phyloP scores from a whole-genome alignment of 1,140 invertebrate genomes.

The Tyrophagus putrescentiae region DNA sequence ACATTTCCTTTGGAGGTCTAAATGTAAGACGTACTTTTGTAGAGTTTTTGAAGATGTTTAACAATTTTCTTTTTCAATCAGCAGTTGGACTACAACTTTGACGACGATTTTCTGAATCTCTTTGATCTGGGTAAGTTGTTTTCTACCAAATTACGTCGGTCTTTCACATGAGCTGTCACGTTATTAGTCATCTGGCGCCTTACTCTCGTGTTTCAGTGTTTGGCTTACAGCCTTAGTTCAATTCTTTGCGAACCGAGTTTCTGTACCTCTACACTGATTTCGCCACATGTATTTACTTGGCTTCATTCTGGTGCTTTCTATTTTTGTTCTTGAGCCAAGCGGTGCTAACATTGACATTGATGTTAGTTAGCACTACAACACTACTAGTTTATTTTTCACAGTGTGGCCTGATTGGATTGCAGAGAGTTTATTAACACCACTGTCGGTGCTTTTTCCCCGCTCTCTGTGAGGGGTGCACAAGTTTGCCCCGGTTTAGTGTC shows the following conservation, averaged over 20 bases:
- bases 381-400: neutral
- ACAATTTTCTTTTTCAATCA: neutral
- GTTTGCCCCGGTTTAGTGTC: no score
- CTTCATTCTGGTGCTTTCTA: neutral
- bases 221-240: neutral
- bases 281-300: neutral
- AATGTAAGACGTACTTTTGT: no score
- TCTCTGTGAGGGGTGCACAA: no score
- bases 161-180: no score
- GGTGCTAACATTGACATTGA: constrained; percentile 16
- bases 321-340: constrained; percentile 1
- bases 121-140: constrained; percentile 1
- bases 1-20: no score
- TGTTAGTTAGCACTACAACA: constrained; percentile 4
- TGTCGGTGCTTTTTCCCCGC: neutral
- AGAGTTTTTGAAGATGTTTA: no score
- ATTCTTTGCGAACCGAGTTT: neutral
- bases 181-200: no score
- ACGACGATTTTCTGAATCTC: neutral
- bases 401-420: no score
- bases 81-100: neutral
- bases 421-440: constrained; percentile 11
- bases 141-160: no score
- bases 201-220: no score
- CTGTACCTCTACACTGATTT: neutral